Evolutionary conservation across 2,113 vertebrate genomes (phyloP).

Genomic region (Pseudois nayaur): DNA sequence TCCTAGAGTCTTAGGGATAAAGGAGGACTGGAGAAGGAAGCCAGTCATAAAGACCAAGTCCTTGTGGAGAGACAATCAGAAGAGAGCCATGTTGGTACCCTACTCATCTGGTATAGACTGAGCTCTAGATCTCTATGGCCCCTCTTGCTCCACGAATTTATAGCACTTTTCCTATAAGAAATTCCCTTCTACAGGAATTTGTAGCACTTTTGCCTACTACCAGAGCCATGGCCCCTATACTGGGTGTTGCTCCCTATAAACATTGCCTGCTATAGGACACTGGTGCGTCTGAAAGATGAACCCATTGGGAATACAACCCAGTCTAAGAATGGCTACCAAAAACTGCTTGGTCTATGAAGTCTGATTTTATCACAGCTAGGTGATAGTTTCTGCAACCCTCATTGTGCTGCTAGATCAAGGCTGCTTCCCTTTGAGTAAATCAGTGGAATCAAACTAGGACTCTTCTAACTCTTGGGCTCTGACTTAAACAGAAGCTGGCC

Average conservation of each 20-base stretch:
- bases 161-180: neutral
- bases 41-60: neutral
- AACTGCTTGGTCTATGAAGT: neutral
- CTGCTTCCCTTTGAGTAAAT: neutral
- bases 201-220: neutral
- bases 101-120: neutral
- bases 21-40: neutral
- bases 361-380: neutral
- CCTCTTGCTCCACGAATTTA: neutral
- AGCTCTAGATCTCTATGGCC: neutral
- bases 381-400: neutral
- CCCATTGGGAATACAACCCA: neutral
- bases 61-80: neutral
- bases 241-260: neutral
- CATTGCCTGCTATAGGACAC: neutral
- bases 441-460: neutral
- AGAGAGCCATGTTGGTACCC: neutral
- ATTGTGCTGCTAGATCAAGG: neutral
- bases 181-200: neutral
- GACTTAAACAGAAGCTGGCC: neutral
- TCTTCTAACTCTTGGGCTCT: neutral
- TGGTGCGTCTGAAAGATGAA: neutral
- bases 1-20: neutral
- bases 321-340: neutral
- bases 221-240: neutral